phyloP scores from a whole-genome alignment of 2,888 invertebrate species.

The Halocaridina rubra region DNA sequence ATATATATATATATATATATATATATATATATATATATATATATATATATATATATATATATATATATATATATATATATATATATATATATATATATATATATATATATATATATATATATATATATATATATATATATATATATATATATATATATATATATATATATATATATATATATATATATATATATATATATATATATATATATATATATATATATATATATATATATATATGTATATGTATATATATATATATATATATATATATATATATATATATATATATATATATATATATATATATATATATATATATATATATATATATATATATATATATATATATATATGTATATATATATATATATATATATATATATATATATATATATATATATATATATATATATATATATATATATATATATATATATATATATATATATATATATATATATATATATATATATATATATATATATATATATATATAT shows the following conservation, averaged over 20 bases:
- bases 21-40: neutral
- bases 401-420: neutral
- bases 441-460: neutral
- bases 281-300: neutral
- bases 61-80: neutral
- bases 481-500: neutral
- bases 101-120: neutral
- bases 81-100: neutral
- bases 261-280: neutral
- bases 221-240: neutral
- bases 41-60: neutral
- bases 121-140: neutral
- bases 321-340: neutral
- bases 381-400: neutral
- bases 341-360: neutral
- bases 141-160: neutral
- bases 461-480: neutral
- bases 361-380: neutral
- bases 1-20: neutral
- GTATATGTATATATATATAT: neutral
- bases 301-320: neutral
- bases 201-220: neutral
- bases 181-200: neutral
- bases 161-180: neutral
- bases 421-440: neutral